These are phyloP conservation scores for Aptenodytes patagonicus DNA, from an alignment of 2,113 vertebrate genomes.

Conservation along the genomic window DNA sequence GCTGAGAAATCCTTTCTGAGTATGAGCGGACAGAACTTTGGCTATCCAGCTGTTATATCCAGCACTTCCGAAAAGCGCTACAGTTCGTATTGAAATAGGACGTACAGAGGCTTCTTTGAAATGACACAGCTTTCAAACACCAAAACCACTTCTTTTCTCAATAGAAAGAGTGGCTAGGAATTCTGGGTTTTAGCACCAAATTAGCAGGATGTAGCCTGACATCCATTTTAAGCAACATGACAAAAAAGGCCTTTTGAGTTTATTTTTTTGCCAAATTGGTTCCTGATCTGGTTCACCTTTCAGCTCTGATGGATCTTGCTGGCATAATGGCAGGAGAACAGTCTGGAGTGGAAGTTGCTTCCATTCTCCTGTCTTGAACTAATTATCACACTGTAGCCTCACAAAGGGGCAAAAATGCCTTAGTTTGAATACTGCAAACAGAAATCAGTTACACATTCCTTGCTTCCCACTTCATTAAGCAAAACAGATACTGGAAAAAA, in stretches of 20 bases:
- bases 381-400: neutral
- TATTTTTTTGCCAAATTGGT: neutral
- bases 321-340: neutral
- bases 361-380: neutral
- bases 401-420: neutral
- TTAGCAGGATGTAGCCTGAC: neutral
- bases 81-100: accelerated
- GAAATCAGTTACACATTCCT: conserved; percentile 33
- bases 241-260: neutral
- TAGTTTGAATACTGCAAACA: neutral
- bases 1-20: neutral
- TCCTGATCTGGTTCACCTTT: neutral
- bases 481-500: conserved; percentile 39
- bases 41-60: neutral
- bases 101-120: neutral
- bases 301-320: neutral
- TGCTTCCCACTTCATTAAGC: neutral
- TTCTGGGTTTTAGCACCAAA: neutral
- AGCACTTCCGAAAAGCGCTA: neutral
- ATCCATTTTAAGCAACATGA: neutral
- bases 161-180: neutral
- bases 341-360: neutral
- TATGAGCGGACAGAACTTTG: neutral
- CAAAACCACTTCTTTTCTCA: neutral
- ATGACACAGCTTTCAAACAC: neutral